These are phyloP conservation scores for Drosophila mimica DNA, from an alignment of 2,888 invertebrate genomes.

Conservation along the genomic window DNA sequence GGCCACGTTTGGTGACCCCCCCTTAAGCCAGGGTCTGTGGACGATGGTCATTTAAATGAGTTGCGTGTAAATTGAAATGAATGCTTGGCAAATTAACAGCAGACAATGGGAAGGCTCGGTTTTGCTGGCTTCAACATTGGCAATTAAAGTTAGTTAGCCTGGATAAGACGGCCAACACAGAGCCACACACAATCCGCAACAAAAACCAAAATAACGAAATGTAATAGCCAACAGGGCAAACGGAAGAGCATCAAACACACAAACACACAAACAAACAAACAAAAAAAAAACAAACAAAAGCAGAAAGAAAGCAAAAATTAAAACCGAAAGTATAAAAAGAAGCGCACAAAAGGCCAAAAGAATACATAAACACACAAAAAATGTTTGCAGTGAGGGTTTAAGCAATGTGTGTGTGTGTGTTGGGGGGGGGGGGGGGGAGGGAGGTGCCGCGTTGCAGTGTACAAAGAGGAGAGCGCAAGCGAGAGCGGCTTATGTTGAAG, in stretches of 20 bases:
- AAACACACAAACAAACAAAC: neutral
- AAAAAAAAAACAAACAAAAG: neutral
- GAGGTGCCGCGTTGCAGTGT: neutral
- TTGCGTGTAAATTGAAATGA: constrained; percentile 23
- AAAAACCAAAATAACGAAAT: constrained; percentile 14
- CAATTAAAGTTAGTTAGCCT: constrained; percentile 30
- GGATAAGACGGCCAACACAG: neutral
- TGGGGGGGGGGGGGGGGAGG: too few relatives aligned
- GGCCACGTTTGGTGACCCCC: neutral
- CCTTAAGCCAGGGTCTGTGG: neutral
- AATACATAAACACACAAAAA: constrained; percentile 38
- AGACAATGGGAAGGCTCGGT: neutral
- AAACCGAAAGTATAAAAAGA: neutral
- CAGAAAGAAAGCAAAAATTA: neutral
- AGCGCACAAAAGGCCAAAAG: constrained; percentile 16
- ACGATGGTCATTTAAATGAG: neutral
- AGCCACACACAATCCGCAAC: neutral
- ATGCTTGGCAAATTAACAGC: constrained; percentile 30
- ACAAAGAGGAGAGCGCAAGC: neutral
- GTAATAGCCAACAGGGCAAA: constrained; percentile 17
- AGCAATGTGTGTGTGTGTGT: too few relatives aligned
- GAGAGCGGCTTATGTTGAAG: constrained; percentile 9
- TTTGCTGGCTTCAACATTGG: constrained; percentile 23
- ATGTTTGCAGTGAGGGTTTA: neutral
- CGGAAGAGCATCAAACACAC: constrained; percentile 25